These are phyloP conservation scores for Magallana nippona DNA, from an alignment of 2,888 invertebrate species.

Conservation along the genomic window DNA sequence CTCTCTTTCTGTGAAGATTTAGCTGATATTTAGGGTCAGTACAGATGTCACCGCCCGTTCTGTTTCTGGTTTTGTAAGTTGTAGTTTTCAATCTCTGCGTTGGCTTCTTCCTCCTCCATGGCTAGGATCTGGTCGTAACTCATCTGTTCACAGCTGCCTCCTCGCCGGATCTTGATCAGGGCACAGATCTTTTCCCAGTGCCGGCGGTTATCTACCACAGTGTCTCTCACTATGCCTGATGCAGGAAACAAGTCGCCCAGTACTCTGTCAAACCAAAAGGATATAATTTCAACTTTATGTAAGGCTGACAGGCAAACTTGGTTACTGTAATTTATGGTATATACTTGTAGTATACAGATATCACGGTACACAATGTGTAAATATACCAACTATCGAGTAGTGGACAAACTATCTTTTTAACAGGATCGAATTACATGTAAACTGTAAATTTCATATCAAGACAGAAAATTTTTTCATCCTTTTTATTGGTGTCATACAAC, in stretches of 20 bases:
- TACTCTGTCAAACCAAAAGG: slow-evolving; percentile 61
- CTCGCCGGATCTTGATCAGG: slow-evolving; percentile 67
- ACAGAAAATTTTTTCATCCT: too few relatives aligned
- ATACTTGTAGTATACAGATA: too few relatives aligned
- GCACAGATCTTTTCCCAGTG: slow-evolving; percentile 77
- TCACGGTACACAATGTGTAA: too few relatives aligned
- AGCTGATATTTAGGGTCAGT: background rate
- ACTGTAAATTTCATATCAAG: too few relatives aligned
- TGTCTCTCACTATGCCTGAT: slow-evolving; percentile 64
- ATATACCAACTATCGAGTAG: too few relatives aligned
- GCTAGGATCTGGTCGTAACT: slow-evolving; percentile 73
- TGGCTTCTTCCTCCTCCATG: slow-evolving; percentile 64
- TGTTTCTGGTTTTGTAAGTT: slow-evolving; percentile 31
- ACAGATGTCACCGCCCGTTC: slow-evolving; percentile 42
- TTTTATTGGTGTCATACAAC: too few relatives aligned
- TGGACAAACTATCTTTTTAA: too few relatives aligned
- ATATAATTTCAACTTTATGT: background rate
- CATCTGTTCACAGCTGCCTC: slow-evolving; percentile 70
- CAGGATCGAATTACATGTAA: too few relatives aligned
- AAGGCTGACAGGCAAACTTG: too few relatives aligned
- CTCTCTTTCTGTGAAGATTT: background rate
- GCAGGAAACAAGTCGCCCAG: slow-evolving; percentile 71
- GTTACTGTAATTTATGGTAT: too few relatives aligned
- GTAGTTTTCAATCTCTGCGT: slow-evolving; percentile 42
- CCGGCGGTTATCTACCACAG: slow-evolving; percentile 74